These are phyloP conservation scores for Caloenas nicobarica DNA, from an alignment of 2,113 vertebrate genomes.

Conservation along the genomic window DNA sequence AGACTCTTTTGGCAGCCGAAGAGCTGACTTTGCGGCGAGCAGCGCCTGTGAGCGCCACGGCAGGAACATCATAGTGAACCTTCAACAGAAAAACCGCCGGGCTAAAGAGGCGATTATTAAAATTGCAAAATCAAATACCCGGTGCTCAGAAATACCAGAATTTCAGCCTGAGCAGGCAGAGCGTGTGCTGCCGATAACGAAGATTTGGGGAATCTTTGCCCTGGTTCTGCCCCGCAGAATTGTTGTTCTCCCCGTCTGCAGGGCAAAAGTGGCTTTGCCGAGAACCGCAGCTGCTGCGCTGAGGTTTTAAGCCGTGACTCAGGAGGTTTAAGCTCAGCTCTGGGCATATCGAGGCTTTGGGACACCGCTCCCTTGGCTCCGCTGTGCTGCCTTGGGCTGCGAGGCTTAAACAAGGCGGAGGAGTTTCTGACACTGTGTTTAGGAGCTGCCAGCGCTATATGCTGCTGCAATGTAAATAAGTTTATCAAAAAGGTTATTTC, in stretches of 20 bases:
- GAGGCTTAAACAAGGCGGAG: background rate
- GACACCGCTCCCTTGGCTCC: background rate
- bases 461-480: background rate
- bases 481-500: background rate
- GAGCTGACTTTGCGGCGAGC: background rate
- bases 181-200: background rate
- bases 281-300: background rate
- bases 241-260: background rate
- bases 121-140: background rate
- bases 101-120: background rate
- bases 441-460: background rate
- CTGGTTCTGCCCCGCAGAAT: background rate
- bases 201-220: background rate
- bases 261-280: background rate
- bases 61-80: background rate
- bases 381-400: background rate
- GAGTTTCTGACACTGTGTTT: background rate
- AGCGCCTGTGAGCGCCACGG: rapidly evolving
- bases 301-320: background rate
- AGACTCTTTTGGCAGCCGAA: background rate
- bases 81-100: background rate
- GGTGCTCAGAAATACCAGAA: background rate
- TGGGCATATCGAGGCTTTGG: background rate
- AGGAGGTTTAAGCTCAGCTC: background rate
- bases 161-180: constrained; percentile 47